A percentile compares a stretch with the other conserved stretches of the same genome.
Evolutionary conservation across 2,888 invertebrate species (phyloP).

Genomic region (Podabrus alpinus): DNA sequence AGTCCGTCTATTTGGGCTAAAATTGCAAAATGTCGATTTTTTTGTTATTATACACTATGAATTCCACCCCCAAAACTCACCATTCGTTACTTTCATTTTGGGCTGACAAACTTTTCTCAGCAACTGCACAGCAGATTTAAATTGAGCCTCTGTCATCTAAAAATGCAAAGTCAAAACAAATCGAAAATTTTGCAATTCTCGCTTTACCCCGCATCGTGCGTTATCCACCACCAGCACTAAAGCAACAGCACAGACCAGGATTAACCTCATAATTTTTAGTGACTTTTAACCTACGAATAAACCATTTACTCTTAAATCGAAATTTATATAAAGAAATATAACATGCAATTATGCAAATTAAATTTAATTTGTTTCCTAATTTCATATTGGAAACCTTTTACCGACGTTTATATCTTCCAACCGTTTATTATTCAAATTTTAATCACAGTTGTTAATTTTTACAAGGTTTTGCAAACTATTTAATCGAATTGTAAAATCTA

Average conservation of each 20-base stretch:
- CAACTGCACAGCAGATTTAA: not conserved
- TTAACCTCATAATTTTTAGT: not conserved
- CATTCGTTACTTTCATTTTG: not conserved
- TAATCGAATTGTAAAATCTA: too few species aligned
- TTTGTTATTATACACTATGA: too few species aligned
- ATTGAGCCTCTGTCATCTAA: not conserved
- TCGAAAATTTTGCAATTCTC: not conserved
- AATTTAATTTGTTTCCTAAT: not conserved
- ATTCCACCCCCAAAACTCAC: not conserved
- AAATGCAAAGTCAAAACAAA: not conserved
- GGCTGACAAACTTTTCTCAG: not conserved
- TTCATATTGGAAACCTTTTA: not conserved
- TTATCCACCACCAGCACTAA: not conserved
- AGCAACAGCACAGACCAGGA: not conserved
- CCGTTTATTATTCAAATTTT: not conserved
- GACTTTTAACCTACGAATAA: not conserved
- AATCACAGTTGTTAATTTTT: not conserved
- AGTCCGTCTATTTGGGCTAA: constrained; percentile 37
- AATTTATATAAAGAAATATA: not conserved
- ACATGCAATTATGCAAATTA: not conserved
- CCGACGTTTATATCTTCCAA: not conserved
- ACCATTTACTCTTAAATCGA: not conserved
- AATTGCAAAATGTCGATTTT: too few species aligned
- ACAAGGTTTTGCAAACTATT: not conserved
- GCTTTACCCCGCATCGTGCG: not conserved